Evolutionary conservation across 2,113 vertebrate genomes (phyloP).

Genomic region (Muntiacus reevesi): DNA sequence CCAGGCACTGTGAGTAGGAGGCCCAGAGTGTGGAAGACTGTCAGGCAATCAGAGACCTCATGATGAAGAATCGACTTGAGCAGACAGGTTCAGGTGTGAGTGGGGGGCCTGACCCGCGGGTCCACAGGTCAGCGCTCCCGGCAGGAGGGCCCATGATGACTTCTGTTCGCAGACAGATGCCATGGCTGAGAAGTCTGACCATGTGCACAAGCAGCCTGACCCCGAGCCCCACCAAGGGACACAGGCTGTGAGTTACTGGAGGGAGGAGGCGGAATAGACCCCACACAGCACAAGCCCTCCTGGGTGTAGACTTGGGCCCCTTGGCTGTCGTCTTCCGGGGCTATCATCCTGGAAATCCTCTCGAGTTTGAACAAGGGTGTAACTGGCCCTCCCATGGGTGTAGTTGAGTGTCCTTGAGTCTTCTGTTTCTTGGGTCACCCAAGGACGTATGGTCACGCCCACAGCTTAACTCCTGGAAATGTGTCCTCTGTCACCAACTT

Average conservation of each 20-base stretch:
- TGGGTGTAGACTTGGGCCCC: background rate
- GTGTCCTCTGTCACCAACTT: background rate
- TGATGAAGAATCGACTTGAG: background rate
- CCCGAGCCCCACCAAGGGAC: background rate
- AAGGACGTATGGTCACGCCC: background rate
- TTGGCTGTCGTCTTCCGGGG: background rate
- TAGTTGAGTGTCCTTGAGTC: background rate
- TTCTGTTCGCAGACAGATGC: background rate
- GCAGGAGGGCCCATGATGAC: background rate
- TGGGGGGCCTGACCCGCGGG: fast-evolving
- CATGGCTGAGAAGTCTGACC: background rate
- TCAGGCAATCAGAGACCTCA: background rate
- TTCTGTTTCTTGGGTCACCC: background rate
- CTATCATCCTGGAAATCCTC: background rate
- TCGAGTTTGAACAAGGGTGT: background rate
- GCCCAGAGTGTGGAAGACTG: background rate
- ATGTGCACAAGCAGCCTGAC: background rate
- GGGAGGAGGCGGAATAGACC: background rate
- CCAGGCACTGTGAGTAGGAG: background rate
- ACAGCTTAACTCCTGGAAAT: too few relatives aligned
- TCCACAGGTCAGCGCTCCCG: background rate
- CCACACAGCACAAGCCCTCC: background rate
- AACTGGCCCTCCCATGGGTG: background rate
- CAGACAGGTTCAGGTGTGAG: too few relatives aligned
- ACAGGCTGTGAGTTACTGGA: background rate